Base-by-base conservation (phyloP, 2,797 vertebrate genomes). In the Spinus pinus region DNA sequence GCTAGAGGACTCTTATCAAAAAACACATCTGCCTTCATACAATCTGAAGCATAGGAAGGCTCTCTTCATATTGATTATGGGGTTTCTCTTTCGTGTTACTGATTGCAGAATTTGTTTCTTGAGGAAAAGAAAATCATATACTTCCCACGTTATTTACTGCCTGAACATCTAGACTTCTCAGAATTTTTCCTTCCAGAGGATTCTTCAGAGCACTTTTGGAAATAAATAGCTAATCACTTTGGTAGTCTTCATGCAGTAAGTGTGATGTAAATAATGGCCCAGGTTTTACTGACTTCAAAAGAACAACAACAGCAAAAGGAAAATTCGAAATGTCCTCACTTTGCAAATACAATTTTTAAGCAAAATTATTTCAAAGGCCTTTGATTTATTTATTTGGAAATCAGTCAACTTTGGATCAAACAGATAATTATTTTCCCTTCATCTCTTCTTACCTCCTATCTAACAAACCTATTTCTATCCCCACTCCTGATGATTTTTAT, bases 61-160 rank as follows among this genome's bases (percentile, higher is more conserved):
- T 92, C 89, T 94, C 82, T 84, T 96, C 86, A 80, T 95, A 91
- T 94, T 95, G 96, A 97, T 97, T 89, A 39, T 86, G 66, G 31
- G 18, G 75, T 96, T 93, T 91, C 95, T 88, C 60, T 94, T 94
- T 49, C 91, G 80, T 81, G n/a, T 90, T 90, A 94, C 87, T 81
- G 69, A 94, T 97, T 95, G 88, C 90, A 70, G 91, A 95, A 85
- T 95, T 96, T 80, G 54, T 90, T 97, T 94, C 44, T 95, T 60
- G 51, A 92, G 66, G 65, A 86, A 82, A 57, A 81, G 61, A 72
- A 86, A 90, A 81, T 75, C 10, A 73, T 75, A 70, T 60, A 54
- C 44, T 75, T 85, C 35, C 15, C 58, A 35, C 4, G 31, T 78
- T 86, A 64, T 97, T 96, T 92, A 60, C 47, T 8, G 13, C 44